A percentile compares a stretch with the other conserved stretches of the same genome.
Conservation (phyloP, 2,888 invertebrate genomes). For the Thysanoteuthis rhombus region DNA sequence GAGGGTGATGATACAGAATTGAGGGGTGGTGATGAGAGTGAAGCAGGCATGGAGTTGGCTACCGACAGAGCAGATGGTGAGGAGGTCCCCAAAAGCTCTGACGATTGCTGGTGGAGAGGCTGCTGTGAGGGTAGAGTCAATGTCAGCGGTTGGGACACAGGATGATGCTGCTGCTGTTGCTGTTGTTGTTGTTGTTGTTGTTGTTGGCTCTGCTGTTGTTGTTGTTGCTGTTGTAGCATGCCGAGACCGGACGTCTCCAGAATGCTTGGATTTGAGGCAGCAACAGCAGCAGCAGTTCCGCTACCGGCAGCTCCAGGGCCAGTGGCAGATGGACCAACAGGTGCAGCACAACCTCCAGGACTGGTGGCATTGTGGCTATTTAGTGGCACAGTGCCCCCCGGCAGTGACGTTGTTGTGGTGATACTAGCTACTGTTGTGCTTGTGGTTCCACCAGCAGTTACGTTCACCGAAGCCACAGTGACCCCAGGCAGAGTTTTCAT, state of each 20-base stretch:
- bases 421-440: constrained; percentile 32
- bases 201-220: neutral
- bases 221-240: constrained; percentile 17
- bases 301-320: neutral
- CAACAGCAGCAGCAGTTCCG: neutral
- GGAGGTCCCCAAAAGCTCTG: constrained; percentile 16
- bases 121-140: neutral
- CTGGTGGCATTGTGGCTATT: constrained; percentile 18
- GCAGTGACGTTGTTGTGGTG: constrained; percentile 17
- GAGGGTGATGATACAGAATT: constrained; percentile 28
- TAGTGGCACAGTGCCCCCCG: constrained; percentile 14
- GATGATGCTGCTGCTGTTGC: constrained; percentile 22
- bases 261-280: neutral
- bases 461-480: constrained; percentile 1
- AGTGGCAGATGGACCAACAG: constrained; percentile 34
- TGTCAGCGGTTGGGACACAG: neutral
- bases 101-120: constrained; percentile 16
- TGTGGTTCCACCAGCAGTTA: constrained; percentile 29
- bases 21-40: constrained; percentile 29
- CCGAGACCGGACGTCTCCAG: neutral
- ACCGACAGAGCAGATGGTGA: constrained; percentile 23
- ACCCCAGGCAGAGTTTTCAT: constrained; percentile 15
- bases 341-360: constrained; percentile 37
- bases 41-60: constrained; percentile 22
- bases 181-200: neutral